Percentiles rank a stretch among this genome's conserved stretches.
phyloP scores from a whole-genome alignment of 1,140 invertebrate genomes.

The Drosophila biarmipes region DNA sequence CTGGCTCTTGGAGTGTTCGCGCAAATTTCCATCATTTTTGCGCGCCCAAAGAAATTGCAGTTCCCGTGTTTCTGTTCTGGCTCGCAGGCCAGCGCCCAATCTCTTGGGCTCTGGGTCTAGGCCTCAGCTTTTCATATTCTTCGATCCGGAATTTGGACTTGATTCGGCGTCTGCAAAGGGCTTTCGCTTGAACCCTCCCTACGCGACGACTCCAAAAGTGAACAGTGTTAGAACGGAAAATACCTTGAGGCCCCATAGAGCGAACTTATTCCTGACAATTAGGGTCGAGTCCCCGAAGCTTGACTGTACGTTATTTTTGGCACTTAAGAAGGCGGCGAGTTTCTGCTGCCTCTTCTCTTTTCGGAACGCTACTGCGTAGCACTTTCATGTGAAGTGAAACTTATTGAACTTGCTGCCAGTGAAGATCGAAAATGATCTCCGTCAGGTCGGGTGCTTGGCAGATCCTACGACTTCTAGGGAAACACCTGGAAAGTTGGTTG shows the following conservation, averaged over 20 bases:
- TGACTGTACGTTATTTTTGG: background rate
- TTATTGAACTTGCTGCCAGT: background rate
- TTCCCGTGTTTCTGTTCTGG: conserved; percentile 20
- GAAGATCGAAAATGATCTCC: background rate
- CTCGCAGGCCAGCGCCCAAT: background rate
- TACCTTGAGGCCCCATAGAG: background rate
- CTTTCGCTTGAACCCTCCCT: background rate
- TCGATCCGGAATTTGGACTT: background rate
- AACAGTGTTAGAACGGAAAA: background rate
- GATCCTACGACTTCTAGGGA: background rate
- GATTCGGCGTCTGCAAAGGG: background rate
- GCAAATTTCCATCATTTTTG: conserved; percentile 65
- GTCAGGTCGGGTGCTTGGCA: no score
- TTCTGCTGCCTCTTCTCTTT: background rate
- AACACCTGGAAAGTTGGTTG: background rate
- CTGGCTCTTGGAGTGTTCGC: conserved; percentile 45
- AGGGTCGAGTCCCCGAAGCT: background rate
- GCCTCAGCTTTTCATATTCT: background rate
- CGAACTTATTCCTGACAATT: background rate
- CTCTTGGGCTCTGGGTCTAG: background rate
- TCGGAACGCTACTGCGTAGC: background rate
- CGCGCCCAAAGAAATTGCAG: conserved; percentile 66
- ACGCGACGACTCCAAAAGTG: background rate
- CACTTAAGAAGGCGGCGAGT: background rate
- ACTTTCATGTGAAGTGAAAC: background rate